Conservation (phyloP, 2,797 vertebrate species). For the Momotus momota region DNA sequence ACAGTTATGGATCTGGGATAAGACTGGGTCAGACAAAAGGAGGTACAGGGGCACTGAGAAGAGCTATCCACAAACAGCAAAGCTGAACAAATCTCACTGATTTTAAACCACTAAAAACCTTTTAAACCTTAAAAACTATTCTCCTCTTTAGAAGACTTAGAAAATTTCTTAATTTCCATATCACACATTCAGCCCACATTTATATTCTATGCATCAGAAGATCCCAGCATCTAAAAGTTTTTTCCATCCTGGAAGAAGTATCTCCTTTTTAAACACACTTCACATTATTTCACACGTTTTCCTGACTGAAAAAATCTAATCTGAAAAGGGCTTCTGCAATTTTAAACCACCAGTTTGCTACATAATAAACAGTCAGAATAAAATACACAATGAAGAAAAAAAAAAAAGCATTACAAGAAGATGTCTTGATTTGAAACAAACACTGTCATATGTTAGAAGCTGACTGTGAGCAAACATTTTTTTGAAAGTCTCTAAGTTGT, state of each 20-base stretch:
- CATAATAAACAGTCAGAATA: background rate
- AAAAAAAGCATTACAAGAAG: background rate
- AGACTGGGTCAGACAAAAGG: background rate
- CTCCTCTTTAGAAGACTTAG: background rate
- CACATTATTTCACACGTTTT: background rate
- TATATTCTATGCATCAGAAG: background rate
- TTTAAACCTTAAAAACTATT: background rate
- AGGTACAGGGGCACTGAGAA: background rate
- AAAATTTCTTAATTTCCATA: background rate
- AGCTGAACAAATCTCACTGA: background rate
- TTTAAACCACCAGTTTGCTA: background rate
- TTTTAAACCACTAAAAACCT: background rate
- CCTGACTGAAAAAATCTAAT: background rate
- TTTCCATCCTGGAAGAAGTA: background rate
- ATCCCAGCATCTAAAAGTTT: background rate
- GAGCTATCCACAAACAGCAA: background rate
- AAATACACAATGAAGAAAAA: background rate
- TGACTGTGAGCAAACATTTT: background rate
- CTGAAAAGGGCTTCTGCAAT: background rate
- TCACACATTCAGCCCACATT: background rate
- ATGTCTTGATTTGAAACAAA: background rate
- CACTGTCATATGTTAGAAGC: background rate
- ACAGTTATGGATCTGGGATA: background rate
- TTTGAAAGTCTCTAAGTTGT: background rate
- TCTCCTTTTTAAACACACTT: background rate